Base-by-base conservation (phyloP, 2,113 vertebrate species). In the Eublepharis macularius region DNA sequence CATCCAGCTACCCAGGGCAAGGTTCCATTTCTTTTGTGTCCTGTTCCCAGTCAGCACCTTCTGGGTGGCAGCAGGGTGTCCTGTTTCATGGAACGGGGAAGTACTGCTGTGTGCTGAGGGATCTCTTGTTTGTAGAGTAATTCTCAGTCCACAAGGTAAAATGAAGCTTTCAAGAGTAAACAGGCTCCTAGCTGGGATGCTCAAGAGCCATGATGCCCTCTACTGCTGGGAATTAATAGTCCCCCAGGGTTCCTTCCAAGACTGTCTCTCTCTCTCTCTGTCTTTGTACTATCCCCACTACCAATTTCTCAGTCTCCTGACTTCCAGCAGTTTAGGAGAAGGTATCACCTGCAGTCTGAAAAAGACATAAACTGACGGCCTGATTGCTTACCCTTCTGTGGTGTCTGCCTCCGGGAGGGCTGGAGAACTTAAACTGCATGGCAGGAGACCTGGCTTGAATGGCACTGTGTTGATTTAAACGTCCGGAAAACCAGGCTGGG, bases 401-500 rank as follows among this genome's bases (percentile, higher is more conserved):
- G 7, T 29, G 45, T 45, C 72, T 43, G 34, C 45, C 34, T n/a
- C n/a, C n/a, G n/a, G 3, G 32, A 12, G 45, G 26, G 39, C 78
- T 47, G 17, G 60, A 39, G 63, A 19, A 51, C 34, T 69, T 51
- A 4, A 66, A 32, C 29, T 9, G 2, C 1, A 8, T 43, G 24
- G 13, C 36, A 80, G 39, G 29, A 16, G 3, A 66, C 45, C 65
- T 26, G 72, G 13, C 11, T 16, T 0, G 45, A 88, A 0, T 0
- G 1, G n/a, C 0, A 16, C 29, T 0, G 0, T n/a, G 86, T 26
- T 7, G 1, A 0, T n/a, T 0, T 0, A 0, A 34, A 2, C 49
- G 36, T 10, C 0, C 24, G 34, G 0, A 0, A 29, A 0, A 5
- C 5, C 1, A 36, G 3, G 6, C 0, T 24, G 65, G 45, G 8